A percentile compares a stretch with the other conserved stretches of the same genome.
phyloP scores from a whole-genome alignment of 2,113 vertebrate genomes.

The Sphaerodactylus townsendi region DNA sequence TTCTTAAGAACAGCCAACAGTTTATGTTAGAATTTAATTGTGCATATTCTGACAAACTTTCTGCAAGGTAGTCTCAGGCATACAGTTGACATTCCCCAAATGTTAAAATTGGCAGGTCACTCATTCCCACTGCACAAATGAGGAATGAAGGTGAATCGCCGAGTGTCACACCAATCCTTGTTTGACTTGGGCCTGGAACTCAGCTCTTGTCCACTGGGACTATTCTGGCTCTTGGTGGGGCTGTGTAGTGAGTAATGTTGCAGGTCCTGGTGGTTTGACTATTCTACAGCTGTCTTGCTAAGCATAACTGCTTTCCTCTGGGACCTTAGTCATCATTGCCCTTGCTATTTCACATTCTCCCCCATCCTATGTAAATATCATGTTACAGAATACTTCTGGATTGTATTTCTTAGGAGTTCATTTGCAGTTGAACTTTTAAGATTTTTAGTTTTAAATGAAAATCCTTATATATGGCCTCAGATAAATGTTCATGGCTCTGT shows the following conservation, averaged over 20 bases:
- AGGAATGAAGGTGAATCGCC: too few relatives aligned
- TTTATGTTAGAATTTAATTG: too few relatives aligned
- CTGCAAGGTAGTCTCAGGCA: neutral
- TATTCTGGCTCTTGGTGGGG: constrained; percentile 8
- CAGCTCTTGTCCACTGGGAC: neutral
- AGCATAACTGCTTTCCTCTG: constrained; percentile 33
- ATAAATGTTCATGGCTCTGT: neutral
- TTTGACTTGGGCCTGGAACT: neutral
- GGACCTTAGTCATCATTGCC: constrained; percentile 15
- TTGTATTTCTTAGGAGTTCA: neutral
- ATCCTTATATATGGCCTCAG: neutral
- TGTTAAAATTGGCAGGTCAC: neutral
- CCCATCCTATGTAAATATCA: constrained; percentile 30
- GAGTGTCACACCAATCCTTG: neutral
- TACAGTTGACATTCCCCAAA: neutral
- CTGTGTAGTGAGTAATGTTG: neutral
- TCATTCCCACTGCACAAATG: neutral
- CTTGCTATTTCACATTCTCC: constrained; percentile 3
- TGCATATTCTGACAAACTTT: neutral
- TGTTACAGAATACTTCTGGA: constrained; percentile 42
- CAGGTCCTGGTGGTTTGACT: constrained; percentile 29
- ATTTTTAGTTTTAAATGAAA: neutral
- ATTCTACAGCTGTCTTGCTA: constrained; percentile 58
- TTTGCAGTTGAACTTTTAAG: neutral
- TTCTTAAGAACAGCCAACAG: too few relatives aligned